These are phyloP conservation scores for Anguilla rostrata DNA, from an alignment of 2,113 vertebrate species.

Conservation along the genomic window DNA sequence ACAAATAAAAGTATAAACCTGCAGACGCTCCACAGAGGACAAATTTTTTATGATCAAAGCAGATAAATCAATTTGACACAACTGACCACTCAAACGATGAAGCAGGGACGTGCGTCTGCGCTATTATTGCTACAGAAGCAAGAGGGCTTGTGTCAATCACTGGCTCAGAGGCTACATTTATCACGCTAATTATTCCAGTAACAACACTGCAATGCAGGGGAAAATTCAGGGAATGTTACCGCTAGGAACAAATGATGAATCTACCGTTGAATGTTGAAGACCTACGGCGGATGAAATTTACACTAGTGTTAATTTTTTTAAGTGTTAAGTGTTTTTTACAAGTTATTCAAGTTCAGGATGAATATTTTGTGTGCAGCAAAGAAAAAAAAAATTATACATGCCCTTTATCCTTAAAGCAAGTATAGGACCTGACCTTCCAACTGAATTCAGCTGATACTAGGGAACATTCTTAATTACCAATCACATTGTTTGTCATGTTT, in stretches of 20 bases:
- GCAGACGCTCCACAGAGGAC: neutral
- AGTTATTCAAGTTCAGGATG: too few species aligned
- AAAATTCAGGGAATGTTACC: neutral
- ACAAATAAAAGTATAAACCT: neutral
- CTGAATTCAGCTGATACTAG: too few species aligned
- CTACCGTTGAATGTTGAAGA: too few species aligned
- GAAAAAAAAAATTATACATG: too few species aligned
- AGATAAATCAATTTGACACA: neutral
- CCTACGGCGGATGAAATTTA: too few species aligned
- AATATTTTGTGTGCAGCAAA: too few species aligned
- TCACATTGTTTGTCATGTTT: neutral
- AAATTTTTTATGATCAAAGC: neutral
- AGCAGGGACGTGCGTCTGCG: neutral
- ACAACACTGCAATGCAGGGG: neutral
- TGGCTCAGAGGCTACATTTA: too few species aligned
- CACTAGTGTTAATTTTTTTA: too few species aligned
- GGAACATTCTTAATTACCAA: too few species aligned
- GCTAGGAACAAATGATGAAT: neutral
- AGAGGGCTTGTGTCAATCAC: neutral
- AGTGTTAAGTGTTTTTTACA: too few species aligned
- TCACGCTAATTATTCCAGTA: too few species aligned
- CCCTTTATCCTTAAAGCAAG: neutral
- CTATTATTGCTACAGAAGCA: neutral
- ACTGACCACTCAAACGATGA: neutral
- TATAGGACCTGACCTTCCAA: neutral